These are phyloP conservation scores for Aleadryas rufinucha DNA, from an alignment of 2,113 vertebrate genomes.

Conservation along the genomic window DNA sequence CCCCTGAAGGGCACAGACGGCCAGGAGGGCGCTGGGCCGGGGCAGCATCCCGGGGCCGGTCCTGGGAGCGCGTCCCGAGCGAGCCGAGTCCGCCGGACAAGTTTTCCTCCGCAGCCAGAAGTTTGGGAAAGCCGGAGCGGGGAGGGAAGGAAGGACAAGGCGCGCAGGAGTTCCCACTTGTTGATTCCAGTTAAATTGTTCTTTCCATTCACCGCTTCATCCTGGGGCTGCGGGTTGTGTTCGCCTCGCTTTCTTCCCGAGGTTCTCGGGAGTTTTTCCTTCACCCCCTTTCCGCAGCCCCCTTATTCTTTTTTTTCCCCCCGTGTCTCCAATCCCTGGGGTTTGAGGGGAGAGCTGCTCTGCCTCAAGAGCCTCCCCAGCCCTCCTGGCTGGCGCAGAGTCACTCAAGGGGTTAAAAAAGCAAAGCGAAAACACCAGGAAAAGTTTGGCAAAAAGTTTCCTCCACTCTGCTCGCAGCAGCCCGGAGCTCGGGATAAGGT, in stretches of 20 bases:
- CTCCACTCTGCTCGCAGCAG: neutral
- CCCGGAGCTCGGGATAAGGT: neutral
- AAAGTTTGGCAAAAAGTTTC: conserved; percentile 18
- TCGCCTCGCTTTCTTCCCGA: neutral
- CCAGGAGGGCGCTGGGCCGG: neutral
- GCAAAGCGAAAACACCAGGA: neutral
- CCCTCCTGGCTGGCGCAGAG: neutral
- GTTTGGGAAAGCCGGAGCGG: neutral
- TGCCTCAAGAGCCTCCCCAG: neutral
- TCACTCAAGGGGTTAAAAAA: neutral
- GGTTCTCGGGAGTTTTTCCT: neutral
- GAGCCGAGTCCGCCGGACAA: neutral
- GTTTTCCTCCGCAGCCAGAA: neutral
- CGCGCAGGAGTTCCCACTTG: neutral
- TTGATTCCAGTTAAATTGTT: neutral
- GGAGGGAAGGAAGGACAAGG: neutral
- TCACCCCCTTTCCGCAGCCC: neutral
- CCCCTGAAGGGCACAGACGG: conserved; percentile 18
- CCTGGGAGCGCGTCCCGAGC: fast-evolving
- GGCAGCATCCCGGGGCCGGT: neutral
- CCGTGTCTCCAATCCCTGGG: neutral
- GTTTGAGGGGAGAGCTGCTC: too few species aligned
- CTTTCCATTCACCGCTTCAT: neutral
- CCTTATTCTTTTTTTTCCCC: neutral
- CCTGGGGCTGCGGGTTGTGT: neutral